Evolutionary conservation across 2,113 vertebrate species (phyloP), one percentile per base, ranked within the genome.

Genomic region (Neoarius graeffei): DNA sequence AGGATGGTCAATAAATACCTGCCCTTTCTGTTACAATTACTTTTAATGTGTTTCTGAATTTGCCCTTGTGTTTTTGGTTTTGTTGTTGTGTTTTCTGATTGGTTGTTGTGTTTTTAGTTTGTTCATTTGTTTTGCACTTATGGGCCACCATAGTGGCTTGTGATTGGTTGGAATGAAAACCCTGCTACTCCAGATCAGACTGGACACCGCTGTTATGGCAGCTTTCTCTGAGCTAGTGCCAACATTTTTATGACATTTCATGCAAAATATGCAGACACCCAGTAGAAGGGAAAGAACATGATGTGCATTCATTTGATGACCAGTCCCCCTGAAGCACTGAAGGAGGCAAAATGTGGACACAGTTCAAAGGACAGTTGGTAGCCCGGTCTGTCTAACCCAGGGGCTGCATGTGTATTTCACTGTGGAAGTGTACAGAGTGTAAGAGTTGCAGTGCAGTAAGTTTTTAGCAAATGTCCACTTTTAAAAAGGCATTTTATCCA

Each of bases 271-370:
- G 56, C 74, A 83, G 69, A 67, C 85, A 83, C 27, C 66, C 73
- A 57, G 80, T 30, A 81, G 62, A 30, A 11, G 64, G 52, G 71
- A 57, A 87, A 19, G 66, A 67, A 81, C 54, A 54, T 66, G 19
- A 64, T 64, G 85, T 69, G 82, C 73, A 77, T 87, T 90, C 66
- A 66, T 85, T 66, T 30, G 48, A 67, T 83, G 80, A 60, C 84
- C 62, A 69, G 81, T 88, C 73, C 64, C 81, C 81, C 85, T 90
- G 15, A 86, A 86, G 89, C 87, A 71, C 35, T 81, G 30, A 66
- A 81, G 30, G 76, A 64, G 83, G 59, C 42, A 88, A 77, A 30
- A 76, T 76, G 57, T 35, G 81, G 57, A 77, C 42, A 50, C 59
- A 66, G 81, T 52, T 83, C n/a, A 66, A 27, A 87, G 81, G 81